These are phyloP conservation scores for Agrotis exclamationis DNA, from an alignment of 2,888 invertebrate species.

Conservation along the genomic window DNA sequence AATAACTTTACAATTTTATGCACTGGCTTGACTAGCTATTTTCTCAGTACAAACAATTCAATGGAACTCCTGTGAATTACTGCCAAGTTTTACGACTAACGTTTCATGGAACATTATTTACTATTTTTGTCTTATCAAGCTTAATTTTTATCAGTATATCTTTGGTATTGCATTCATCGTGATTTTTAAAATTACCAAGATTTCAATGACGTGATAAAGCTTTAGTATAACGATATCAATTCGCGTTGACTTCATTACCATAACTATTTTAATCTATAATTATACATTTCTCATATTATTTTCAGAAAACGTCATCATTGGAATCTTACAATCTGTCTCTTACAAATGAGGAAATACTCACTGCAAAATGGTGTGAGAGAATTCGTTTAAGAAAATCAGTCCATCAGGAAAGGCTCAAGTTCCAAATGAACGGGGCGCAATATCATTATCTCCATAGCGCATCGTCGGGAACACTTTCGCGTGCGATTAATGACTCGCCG, in stretches of 20 bases:
- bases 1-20: slow-evolving; percentile 47
- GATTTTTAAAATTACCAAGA: background rate
- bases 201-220: background rate
- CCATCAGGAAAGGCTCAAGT: slow-evolving; percentile 36
- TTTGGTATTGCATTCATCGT: slow-evolving; percentile 12
- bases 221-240: background rate
- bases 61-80: slow-evolving; percentile 41
- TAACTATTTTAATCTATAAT: too few relatives aligned
- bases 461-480: slow-evolving; percentile 58
- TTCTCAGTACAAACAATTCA: slow-evolving; percentile 42
- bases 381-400: slow-evolving; percentile 34
- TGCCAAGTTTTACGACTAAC: slow-evolving; percentile 38
- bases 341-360: slow-evolving; percentile 9
- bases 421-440: slow-evolving; percentile 46
- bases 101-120: slow-evolving; percentile 27
- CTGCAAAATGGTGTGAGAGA: slow-evolving; percentile 16
- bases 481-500: slow-evolving; percentile 62
- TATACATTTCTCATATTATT: background rate
- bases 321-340: background rate
- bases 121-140: slow-evolving; percentile 5
- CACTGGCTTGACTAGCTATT: slow-evolving; percentile 29
- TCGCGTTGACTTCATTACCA: background rate
- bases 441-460: slow-evolving; percentile 47
- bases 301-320: slow-evolving; percentile 1
- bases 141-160: slow-evolving; percentile 16